phyloP scores from a whole-genome alignment of 2,888 invertebrate species.

The Rhogogaster chlorosoma region DNA sequence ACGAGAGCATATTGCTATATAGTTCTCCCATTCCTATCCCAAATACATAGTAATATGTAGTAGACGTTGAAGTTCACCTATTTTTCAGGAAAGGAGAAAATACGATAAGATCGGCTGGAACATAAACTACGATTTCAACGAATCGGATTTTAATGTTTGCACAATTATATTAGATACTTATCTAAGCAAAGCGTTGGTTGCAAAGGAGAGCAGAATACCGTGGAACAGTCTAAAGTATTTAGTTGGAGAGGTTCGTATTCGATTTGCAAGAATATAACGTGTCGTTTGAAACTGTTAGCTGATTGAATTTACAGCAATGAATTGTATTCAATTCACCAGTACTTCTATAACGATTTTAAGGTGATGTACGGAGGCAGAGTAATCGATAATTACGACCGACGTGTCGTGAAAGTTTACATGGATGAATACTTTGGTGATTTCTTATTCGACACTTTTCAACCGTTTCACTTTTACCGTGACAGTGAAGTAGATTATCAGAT shows the following conservation, averaged over 20 bases:
- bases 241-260: constrained; percentile 88
- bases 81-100: constrained; percentile 89
- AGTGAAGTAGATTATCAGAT: constrained; percentile 88
- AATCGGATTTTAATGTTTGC: constrained; percentile 95
- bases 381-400: constrained; percentile 94
- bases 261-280: background rate
- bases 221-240: constrained; percentile 96
- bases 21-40: background rate
- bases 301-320: background rate
- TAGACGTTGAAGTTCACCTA: background rate
- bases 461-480: constrained; percentile 93
- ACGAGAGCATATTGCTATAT: background rate
- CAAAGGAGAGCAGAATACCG: constrained; percentile 84
- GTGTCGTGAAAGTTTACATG: constrained; percentile 93
- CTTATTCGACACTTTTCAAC: constrained; percentile 93
- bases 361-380: constrained; percentile 97
- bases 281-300: background rate
- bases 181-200: constrained; percentile 84
- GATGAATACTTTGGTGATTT: constrained; percentile 97
- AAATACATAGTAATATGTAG: background rate
- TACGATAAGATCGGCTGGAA: constrained; percentile 98
- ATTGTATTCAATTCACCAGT: constrained; percentile 24
- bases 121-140: constrained; percentile 95
- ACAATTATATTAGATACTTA: constrained; percentile 92
- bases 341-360: constrained; percentile 74